Evolutionary conservation across 2,113 vertebrate genomes (phyloP).

Genomic region (Upupa epops): DNA sequence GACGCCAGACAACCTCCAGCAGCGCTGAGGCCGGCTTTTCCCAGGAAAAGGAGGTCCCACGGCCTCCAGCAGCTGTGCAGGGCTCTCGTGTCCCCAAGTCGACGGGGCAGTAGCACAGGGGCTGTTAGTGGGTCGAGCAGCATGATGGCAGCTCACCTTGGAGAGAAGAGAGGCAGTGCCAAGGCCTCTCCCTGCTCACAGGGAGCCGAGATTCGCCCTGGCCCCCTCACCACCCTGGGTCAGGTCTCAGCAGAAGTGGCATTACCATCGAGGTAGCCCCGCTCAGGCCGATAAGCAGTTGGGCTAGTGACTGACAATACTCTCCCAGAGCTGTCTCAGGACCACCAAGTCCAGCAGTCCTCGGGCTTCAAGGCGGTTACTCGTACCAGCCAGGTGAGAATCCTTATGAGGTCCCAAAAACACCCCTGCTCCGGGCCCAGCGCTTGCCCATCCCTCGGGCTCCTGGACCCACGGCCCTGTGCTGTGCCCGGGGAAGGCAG

Average conservation of each 20-base stretch:
- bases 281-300: background rate
- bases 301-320: background rate
- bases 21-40: background rate
- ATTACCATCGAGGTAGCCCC: background rate
- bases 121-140: background rate
- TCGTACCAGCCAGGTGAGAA: background rate
- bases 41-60: background rate
- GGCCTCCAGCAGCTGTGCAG: accelerated
- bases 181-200: accelerated
- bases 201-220: background rate
- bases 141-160: accelerated
- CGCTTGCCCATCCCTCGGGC: background rate
- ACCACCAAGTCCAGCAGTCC: background rate
- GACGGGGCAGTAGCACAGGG: accelerated
- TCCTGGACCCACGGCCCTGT: accelerated
- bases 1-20: background rate
- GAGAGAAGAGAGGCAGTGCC: accelerated
- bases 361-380: background rate
- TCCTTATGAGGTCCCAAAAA: no score
- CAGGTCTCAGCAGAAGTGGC: background rate
- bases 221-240: background rate
- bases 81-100: background rate
- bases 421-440: background rate
- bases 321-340: background rate
- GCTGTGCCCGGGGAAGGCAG: no score